These are phyloP conservation scores for Diachasma alloeum DNA, from an alignment of 1,140 invertebrate species.

Conservation along the genomic window DNA sequence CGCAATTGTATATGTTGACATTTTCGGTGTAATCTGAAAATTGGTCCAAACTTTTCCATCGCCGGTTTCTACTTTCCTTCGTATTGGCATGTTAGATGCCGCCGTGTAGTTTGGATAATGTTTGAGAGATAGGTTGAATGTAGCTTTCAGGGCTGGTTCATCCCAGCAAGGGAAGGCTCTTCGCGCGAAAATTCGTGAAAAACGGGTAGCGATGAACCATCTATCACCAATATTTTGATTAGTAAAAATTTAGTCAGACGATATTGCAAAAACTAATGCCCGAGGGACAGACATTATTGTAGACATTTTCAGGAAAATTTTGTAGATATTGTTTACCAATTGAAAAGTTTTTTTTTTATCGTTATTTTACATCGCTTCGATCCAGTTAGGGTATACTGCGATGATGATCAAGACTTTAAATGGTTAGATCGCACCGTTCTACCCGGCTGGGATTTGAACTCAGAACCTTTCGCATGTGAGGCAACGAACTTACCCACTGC, in stretches of 20 bases:
- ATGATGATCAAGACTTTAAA: too few species aligned
- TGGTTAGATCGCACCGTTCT: too few species aligned
- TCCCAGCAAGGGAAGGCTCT: conserved; percentile 74
- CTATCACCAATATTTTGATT: conserved; percentile 11
- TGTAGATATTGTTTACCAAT: too few species aligned
- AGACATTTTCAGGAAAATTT: too few species aligned
- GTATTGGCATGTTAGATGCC: conserved; percentile 79
- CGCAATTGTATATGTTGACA: conserved; percentile 90
- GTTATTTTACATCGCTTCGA: too few species aligned
- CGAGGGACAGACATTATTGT: too few species aligned
- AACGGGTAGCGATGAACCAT: conserved; percentile 67
- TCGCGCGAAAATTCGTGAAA: conserved; percentile 70
- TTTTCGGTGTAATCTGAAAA: conserved; percentile 75
- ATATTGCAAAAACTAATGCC: background rate
- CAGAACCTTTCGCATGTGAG: too few species aligned
- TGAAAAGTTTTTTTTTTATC: too few species aligned
- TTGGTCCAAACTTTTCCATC: conserved; percentile 57
- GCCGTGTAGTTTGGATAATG: conserved; percentile 49
- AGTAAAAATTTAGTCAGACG: background rate
- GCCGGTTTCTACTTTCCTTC: background rate
- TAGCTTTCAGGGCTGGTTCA: conserved; percentile 73
- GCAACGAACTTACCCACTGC: too few species aligned
- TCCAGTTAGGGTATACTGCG: too few species aligned
- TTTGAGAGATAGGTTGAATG: conserved; percentile 66
- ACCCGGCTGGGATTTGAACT: too few species aligned